These are phyloP conservation scores for Neoaliturus tenellus DNA, from an alignment of 2,888 invertebrate species.

Conservation along the genomic window DNA sequence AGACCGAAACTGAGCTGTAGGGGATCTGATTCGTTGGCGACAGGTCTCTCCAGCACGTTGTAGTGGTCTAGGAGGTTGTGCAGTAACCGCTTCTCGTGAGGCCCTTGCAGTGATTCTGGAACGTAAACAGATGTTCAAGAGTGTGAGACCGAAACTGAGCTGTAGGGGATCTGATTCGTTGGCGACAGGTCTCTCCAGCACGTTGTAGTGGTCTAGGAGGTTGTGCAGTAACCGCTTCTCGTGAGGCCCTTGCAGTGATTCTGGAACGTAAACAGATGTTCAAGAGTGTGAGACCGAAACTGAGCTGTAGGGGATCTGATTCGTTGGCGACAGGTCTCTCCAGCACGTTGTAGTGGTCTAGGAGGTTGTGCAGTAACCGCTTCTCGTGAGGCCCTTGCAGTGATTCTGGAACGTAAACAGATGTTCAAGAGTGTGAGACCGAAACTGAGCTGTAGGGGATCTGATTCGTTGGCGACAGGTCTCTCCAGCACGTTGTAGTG, in stretches of 20 bases:
- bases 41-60: constrained; percentile 96
- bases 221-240: constrained; percentile 95
- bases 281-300: constrained; percentile 97
- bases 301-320: constrained; percentile 96
- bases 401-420: constrained; percentile 83
- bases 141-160: constrained; percentile 96
- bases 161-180: constrained; percentile 97
- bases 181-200: constrained; percentile 95
- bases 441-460: constrained; percentile 96
- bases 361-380: constrained; percentile 92
- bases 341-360: constrained; percentile 95
- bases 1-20: constrained; percentile 96
- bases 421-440: constrained; percentile 98
- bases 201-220: constrained; percentile 95
- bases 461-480: constrained; percentile 97
- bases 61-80: constrained; percentile 94
- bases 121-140: constrained; percentile 97
- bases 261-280: constrained; percentile 92
- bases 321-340: constrained; percentile 97
- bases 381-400: constrained; percentile 95
- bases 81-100: constrained; percentile 94
- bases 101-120: constrained; percentile 89
- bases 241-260: constrained; percentile 91
- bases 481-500: constrained; percentile 96
- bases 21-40: constrained; percentile 97